Conservation (phyloP, 2,888 invertebrate species). For the Drosophila borealis region DNA sequence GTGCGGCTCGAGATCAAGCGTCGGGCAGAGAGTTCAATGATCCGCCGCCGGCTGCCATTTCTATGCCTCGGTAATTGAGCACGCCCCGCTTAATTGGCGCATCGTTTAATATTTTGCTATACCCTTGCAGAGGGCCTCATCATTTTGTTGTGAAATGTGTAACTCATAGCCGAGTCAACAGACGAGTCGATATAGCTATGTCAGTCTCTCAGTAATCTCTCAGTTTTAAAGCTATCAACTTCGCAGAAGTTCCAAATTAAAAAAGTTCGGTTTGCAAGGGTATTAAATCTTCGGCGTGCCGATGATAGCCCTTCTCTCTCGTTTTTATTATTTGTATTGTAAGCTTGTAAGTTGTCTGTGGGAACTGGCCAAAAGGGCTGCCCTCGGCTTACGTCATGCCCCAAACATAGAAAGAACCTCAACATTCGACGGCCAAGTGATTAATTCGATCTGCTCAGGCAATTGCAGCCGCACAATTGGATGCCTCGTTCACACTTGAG, state of each 20-base stretch:
- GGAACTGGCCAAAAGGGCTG: conserved; percentile 48
- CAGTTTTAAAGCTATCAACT: too few relatives aligned
- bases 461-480: conserved; percentile 29
- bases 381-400: conserved; percentile 66
- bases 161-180: too few relatives aligned
- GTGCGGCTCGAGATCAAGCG: conserved; percentile 36
- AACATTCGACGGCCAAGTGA: conserved; percentile 24
- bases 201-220: too few relatives aligned
- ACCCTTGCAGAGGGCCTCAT: too few relatives aligned
- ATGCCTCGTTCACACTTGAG: conserved; percentile 39
- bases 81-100: conserved; percentile 54
- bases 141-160: too few relatives aligned
- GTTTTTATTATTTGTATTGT: background rate
- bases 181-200: too few relatives aligned
- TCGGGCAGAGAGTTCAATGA: conserved; percentile 68
- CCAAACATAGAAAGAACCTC: conserved; percentile 39
- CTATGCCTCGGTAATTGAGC: conserved; percentile 47
- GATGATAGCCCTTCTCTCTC: too few relatives aligned
- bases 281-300: too few relatives aligned
- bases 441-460: conserved; percentile 49
- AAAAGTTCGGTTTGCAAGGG: too few relatives aligned
- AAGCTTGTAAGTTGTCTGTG: conserved; percentile 27
- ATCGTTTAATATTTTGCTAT: conserved; percentile 20
- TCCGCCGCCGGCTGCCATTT: conserved; percentile 52
- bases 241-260: too few relatives aligned